Evolutionary conservation across 2,888 invertebrate genomes (phyloP).

Genomic region (Torymus aiolomorphi): DNA sequence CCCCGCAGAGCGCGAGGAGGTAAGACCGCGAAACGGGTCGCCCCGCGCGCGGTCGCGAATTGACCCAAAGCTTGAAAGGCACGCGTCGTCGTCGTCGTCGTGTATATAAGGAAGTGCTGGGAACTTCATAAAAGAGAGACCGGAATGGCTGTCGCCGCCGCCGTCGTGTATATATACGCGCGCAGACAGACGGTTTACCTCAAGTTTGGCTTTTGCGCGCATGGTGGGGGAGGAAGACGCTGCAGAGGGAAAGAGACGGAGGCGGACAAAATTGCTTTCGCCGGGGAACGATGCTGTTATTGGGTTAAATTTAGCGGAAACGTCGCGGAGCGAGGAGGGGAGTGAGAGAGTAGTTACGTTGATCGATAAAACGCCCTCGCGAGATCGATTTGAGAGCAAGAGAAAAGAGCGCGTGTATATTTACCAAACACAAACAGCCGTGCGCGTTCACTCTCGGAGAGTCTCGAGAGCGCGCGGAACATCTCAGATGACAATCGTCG

Average conservation of each 20-base stretch:
- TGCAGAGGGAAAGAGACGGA: neutral
- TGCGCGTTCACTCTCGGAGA: constrained; percentile 18
- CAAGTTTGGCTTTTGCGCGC: constrained; percentile 24
- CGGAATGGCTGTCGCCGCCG: constrained; percentile 12
- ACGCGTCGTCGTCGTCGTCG: neutral
- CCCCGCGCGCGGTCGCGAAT: neutral
- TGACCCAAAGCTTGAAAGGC: constrained; percentile 37
- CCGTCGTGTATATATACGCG: neutral
- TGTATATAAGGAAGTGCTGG: constrained; percentile 33
- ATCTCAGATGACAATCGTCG: neutral
- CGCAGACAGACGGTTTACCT: neutral
- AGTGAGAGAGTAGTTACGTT: neutral
- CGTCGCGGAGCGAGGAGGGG: no score
- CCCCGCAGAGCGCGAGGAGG: no score
- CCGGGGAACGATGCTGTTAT: constrained; percentile 34
- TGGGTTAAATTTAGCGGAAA: constrained; percentile 48
- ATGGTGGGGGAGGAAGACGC: neutral
- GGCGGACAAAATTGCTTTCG: constrained; percentile 37
- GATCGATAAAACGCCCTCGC: constrained; percentile 31
- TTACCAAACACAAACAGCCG: constrained; percentile 33
- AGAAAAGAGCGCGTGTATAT: neutral
- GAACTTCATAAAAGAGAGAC: constrained; percentile 33
- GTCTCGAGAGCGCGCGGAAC: neutral
- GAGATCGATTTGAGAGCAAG: constrained; percentile 7
- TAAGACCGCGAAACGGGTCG: no score